Base-by-base conservation (phyloP, 2,888 invertebrate species). In the Panorpa germanica region DNA sequence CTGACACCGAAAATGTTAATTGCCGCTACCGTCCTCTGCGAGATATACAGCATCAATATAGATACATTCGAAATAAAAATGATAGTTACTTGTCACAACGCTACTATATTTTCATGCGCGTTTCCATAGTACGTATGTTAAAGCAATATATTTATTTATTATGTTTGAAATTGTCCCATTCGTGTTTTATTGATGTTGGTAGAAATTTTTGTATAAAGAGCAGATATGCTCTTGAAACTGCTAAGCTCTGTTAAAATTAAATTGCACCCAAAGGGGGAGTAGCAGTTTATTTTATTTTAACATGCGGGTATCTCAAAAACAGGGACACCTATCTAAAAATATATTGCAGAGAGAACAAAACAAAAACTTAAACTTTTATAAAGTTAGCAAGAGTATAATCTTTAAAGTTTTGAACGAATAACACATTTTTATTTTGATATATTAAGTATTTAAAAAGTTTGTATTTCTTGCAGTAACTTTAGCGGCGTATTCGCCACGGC, bases 401-500 rank as follows among this genome's bases (percentile, higher is more conserved):
- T n/a, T n/a, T n/a, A n/a, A n/a, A n/a, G n/a, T n/a, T 12, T 21
- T 12, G 14, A 10, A 19, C 3, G 14, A 12, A 18, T 14, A 11
- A 12, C 16, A 7, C 3, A n/a, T 17, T 5, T 29, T 2, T 13
- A 10, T 27, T 19, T 11, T 22, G 24, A 21, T 5, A 15, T 17
- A 3, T 4, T 25, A 21, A 7, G 5, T 14, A 12, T 12, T 19
- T 33, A 5, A 13, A n/a, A n/a, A 3, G 10, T 20, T 5, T 25
- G 11, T 28, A 15, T 16, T 15, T 29, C 38, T 53, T 50, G 2
- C 43, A 85, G 83, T 33, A 65, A 73, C 35, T 75, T 74, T 53
- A 75, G 81, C 0, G 72, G 78, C 33, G 76, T 90, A 32, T 86
- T 91, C 54, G 83, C 85, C 21, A 86, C 88, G 1, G 80, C 76